These are phyloP conservation scores for Xenopus petersii DNA, from an alignment of 2,797 vertebrate genomes.

Conservation along the genomic window DNA sequence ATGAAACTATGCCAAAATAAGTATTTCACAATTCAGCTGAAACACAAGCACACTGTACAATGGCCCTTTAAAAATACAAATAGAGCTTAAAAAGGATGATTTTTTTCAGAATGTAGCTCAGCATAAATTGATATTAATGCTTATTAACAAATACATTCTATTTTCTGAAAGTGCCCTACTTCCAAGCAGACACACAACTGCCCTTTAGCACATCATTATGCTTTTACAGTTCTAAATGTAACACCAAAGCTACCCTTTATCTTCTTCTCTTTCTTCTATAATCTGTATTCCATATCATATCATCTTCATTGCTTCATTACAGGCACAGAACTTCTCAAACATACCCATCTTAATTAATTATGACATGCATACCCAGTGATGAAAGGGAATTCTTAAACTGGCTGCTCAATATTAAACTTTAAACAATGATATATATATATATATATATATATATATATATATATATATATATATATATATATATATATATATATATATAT, in stretches of 20 bases:
- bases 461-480: neutral
- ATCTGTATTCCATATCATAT: neutral
- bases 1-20: no score
- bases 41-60: no score
- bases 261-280: neutral
- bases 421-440: neutral
- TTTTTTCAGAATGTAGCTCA: no score
- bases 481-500: neutral
- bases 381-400: neutral
- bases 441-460: neutral
- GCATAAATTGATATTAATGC: no score
- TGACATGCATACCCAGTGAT: neutral
- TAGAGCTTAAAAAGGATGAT: no score
- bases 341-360: neutral
- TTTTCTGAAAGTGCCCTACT: no score
- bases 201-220: no score
- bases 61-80: no score
- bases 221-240: no score
- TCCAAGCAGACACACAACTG: no score
- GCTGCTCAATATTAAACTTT: neutral
- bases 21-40: no score
- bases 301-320: constrained; percentile 1
- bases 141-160: no score
- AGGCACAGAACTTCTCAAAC: neutral
- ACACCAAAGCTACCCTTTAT: neutral